These are phyloP conservation scores for Squalus acanthias DNA, from an alignment of 2,797 vertebrate species.

Conservation along the genomic window DNA sequence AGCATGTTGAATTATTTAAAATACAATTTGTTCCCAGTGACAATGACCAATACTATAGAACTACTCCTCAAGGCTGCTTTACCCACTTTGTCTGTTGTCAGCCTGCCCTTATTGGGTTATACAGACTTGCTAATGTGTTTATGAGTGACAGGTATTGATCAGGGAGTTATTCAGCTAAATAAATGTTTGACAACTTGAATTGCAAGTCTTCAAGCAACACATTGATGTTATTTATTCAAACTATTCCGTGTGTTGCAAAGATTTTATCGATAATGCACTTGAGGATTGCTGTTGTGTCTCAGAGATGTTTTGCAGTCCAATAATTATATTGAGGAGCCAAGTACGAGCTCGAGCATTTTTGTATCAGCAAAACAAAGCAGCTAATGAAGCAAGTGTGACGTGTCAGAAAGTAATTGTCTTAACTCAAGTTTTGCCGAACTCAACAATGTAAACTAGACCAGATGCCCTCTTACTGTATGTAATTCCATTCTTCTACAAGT, in stretches of 20 bases:
- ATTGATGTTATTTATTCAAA: slow-evolving; percentile 27
- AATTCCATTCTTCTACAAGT: not conserved
- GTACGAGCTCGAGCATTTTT: not conserved
- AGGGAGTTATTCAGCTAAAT: slow-evolving; percentile 20
- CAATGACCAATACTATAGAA: slow-evolving; percentile 23
- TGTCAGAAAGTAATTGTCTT: not conserved
- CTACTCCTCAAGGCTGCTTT: slow-evolving; percentile 10
- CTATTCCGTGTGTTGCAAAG: slow-evolving; percentile 3
- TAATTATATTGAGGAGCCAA: not conserved
- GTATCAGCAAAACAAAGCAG: not conserved
- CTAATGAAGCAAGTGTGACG: not conserved
- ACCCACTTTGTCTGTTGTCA: slow-evolving; percentile 9
- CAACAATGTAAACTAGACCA: not conserved
- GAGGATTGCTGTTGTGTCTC: not conserved
- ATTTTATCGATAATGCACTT: slow-evolving; percentile 12
- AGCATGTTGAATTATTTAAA: slow-evolving; percentile 19
- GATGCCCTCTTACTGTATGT: not conserved
- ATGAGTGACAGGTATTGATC: slow-evolving; percentile 33
- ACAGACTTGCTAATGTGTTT: slow-evolving; percentile 9
- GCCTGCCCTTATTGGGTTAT: slow-evolving; percentile 8
- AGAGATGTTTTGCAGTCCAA: too few relatives aligned
- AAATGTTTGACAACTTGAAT: slow-evolving; percentile 32
- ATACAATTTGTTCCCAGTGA: slow-evolving; percentile 23
- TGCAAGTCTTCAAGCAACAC: slow-evolving; percentile 11
- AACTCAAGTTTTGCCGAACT: not conserved